Base-by-base conservation (phyloP, 2,113 vertebrate genomes). In the Platysternon megacephalum region DNA sequence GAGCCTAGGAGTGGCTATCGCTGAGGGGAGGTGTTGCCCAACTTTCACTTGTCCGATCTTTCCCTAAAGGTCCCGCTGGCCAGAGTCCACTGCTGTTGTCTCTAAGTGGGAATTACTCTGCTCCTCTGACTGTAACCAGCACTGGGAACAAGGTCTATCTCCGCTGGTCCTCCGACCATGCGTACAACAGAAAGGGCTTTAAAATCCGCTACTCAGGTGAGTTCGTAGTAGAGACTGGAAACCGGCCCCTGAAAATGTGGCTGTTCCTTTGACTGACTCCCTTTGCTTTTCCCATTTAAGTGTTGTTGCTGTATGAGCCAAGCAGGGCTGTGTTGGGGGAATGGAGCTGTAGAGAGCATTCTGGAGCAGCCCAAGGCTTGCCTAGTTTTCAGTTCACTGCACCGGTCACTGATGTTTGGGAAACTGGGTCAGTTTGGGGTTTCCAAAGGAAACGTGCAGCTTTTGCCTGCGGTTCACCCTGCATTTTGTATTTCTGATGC, bases 131-230 rank as follows among this genome's bases (percentile, higher is more conserved):
- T 5, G 99, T 99, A 95, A 99, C 99, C 96, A 99, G 99, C 98
- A 98, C 99, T 0, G 98, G 98, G 82, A 99, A 98, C 98, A 99
- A 98, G 84, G 99, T 99, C 78, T 99, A 99, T 94, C 98, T 99
- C 85, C 99, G 99, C 91, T 99, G 99, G 99, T 99, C 99, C 19
- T 99, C 99, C 5, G 99, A 99, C 93, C 99, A 99, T 1, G 99
- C 99, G 22, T 99, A 99, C 97, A 99, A 98, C 94, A 99, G 99
- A 95, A 99, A 99, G 97, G 99, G 99, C 58, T 99, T 99, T 97
- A 99, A 99, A 94, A 99, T 99, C 83, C 99, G 99, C 53, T 99
- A 99, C 97, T 99, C 99, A 4, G 99, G 99, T 99, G 79, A 98
- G 99, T 93, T 2, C 65, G 0, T 4, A 2, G 76, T 42, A 13